A percentile compares a stretch with the other conserved stretches of the same genome.
These are phyloP conservation scores for Phortica okadai DNA, from an alignment of 2,888 invertebrate species.

Conservation along the genomic window DNA sequence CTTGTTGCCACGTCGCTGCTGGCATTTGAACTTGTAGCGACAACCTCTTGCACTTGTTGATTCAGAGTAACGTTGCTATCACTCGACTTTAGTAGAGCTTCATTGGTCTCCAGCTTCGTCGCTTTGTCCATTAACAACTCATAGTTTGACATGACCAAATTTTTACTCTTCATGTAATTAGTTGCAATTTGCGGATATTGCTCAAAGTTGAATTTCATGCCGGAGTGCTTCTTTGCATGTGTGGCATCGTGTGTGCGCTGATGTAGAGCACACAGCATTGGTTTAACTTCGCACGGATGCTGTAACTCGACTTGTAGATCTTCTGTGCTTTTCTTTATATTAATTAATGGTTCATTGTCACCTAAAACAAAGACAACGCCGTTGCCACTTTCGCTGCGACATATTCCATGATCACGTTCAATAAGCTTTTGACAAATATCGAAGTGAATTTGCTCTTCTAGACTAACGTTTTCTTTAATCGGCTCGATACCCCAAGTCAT, in stretches of 20 bases:
- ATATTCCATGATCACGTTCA: slow-evolving; percentile 65
- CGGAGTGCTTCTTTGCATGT: slow-evolving; percentile 77
- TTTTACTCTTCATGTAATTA: slow-evolving; percentile 86
- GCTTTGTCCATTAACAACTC: slow-evolving; percentile 73
- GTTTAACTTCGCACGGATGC: slow-evolving; percentile 30
- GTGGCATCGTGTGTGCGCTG: slow-evolving; percentile 64
- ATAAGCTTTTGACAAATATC: slow-evolving; percentile 68
- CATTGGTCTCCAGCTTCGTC: slow-evolving; percentile 68
- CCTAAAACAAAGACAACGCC: slow-evolving; percentile 84
- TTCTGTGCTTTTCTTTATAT: slow-evolving; percentile 79
- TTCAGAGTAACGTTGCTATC: slow-evolving; percentile 55
- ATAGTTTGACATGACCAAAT: slow-evolving; percentile 78
- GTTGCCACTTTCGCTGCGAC: slow-evolving; percentile 57
- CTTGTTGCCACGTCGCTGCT: slow-evolving; percentile 74
- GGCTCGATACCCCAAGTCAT: slow-evolving; percentile 76
- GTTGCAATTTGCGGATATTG: slow-evolving; percentile 85
- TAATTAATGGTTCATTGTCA: slow-evolving; percentile 83
- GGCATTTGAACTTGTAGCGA: slow-evolving; percentile 71
- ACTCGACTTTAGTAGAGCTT: slow-evolving; percentile 49
- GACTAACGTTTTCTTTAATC: slow-evolving; percentile 71
- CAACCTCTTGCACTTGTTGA: slow-evolving; percentile 46
- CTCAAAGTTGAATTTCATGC: slow-evolving; percentile 85
- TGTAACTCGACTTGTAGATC: slow-evolving; percentile 60
- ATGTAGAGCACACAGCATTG: slow-evolving; percentile 66
- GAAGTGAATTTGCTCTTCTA: slow-evolving; percentile 73